Conservation (phyloP, 2,888 invertebrate genomes). For the Pharmacophagus antenor region DNA sequence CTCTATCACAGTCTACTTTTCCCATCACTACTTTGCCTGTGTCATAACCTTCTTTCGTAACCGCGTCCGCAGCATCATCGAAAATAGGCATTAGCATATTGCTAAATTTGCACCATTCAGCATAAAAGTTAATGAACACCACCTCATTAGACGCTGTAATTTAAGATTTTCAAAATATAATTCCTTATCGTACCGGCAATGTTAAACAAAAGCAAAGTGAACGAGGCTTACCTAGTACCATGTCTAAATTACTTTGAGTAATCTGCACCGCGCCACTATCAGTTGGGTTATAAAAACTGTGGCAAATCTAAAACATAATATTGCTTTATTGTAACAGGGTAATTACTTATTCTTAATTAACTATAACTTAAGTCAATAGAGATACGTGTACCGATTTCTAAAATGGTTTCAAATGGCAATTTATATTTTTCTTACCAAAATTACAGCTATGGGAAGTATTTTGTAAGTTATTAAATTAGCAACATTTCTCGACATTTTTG, state of each 20-base stretch:
- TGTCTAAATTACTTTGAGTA: conserved; percentile 90
- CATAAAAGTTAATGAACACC: conserved; percentile 99
- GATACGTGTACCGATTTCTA: conserved; percentile 43
- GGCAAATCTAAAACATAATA: conserved; percentile 75
- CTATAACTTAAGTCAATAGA: conserved; percentile 58
- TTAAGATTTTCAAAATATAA: conserved; percentile 18
- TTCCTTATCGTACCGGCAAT: conserved; percentile 7
- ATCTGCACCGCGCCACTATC: conserved; percentile 91
- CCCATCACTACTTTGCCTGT: conserved; percentile 94
- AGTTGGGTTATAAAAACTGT: conserved; percentile 86
- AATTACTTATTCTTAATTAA: conserved; percentile 62
- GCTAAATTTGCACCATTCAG: conserved; percentile 99
- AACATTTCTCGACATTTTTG: conserved; percentile 18
- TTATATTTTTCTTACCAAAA: conserved; percentile 57
- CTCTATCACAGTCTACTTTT: conserved; percentile 98
- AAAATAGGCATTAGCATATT: conserved; percentile 97
- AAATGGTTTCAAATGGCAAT: conserved; percentile 32
- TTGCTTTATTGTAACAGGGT: conserved; percentile 45
- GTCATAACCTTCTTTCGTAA: conserved; percentile 88
- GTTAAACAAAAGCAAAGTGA: conserved; percentile 24
- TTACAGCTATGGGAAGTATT: conserved; percentile 51
- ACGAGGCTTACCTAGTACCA: conserved; percentile 86
- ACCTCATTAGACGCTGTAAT: conserved; percentile 95
- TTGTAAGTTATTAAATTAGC: conserved; percentile 44
- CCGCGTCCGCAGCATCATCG: conserved; percentile 95